phyloP scores from a whole-genome alignment of 2,113 vertebrate genomes.

The Coregonus clupeaformis region DNA sequence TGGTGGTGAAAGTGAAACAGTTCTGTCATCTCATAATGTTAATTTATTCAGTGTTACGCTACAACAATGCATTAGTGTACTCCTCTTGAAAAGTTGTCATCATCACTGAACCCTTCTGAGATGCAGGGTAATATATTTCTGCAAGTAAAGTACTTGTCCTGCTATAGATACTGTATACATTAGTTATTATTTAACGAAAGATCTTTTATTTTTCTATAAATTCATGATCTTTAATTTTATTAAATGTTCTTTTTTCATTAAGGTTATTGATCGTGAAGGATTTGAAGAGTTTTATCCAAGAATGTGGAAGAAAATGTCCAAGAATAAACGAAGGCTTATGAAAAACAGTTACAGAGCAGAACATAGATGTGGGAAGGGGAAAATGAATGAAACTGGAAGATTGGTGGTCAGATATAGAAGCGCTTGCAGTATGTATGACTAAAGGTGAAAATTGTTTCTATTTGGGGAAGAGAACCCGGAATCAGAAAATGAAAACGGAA shows the following conservation, averaged over 20 bases:
- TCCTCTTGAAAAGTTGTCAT: too few species aligned
- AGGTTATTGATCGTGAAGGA: conserved; percentile 99
- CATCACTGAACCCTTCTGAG: background rate
- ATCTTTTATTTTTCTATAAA: conserved; percentile 81
- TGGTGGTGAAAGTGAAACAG: too few species aligned
- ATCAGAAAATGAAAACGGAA: conserved; percentile 90
- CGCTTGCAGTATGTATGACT: conserved; percentile 91
- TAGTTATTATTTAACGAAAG: conserved; percentile 76
- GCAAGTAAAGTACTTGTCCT: conserved; percentile 40
- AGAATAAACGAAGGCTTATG: conserved; percentile 99
- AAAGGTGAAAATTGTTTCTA: conserved; percentile 93
- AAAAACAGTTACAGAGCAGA: conserved; percentile 96
- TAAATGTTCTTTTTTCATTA: conserved; percentile 99
- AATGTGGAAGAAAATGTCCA: conserved; percentile 96
- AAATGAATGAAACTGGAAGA: conserved; percentile 88
- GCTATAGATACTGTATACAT: conserved; percentile 28
- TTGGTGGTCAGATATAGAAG: conserved; percentile 92
- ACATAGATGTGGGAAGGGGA: conserved; percentile 96
- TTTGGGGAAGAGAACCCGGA: conserved; percentile 93
- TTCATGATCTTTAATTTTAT: conserved; percentile 94
- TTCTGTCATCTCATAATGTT: too few species aligned
- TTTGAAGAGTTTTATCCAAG: conserved; percentile 99
- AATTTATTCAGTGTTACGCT: too few species aligned
- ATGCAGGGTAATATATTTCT: background rate
- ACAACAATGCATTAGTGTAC: too few species aligned